These are phyloP conservation scores for Donacobius atricapilla DNA, from an alignment of 2,113 vertebrate genomes.

Conservation along the genomic window DNA sequence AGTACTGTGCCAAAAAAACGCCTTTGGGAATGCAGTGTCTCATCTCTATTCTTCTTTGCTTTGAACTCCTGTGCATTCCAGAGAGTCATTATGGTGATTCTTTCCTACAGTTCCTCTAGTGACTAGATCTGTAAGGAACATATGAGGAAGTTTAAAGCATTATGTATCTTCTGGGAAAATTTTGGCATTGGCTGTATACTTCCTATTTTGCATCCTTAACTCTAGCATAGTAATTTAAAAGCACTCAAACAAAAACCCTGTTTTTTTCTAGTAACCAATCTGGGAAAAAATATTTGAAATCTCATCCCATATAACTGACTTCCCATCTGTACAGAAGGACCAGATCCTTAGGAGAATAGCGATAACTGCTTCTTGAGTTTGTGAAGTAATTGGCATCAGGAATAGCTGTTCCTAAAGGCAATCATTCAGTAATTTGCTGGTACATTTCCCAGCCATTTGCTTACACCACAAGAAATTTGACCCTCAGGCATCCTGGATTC, in stretches of 20 bases:
- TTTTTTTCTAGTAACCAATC: not conserved
- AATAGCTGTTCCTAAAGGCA: conserved; percentile 9
- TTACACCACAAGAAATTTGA: not conserved
- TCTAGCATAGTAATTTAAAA: not conserved
- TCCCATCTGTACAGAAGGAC: not conserved
- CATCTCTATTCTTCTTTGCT: not conserved
- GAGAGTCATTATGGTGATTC: not conserved
- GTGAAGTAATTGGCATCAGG: not conserved
- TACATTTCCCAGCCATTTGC: conserved; percentile 44
- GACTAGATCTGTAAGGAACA: not conserved
- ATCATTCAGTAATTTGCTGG: conserved; percentile 1
- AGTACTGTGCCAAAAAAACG: not conserved
- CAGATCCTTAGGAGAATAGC: not conserved
- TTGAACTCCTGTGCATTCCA: not conserved
- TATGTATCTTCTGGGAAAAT: not conserved
- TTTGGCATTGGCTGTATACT: not conserved
- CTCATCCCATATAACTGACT: not conserved
- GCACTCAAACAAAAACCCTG: not conserved
- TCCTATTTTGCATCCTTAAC: not conserved
- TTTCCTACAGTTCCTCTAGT: not conserved
- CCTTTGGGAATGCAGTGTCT: not conserved
- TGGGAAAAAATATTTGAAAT: not conserved
- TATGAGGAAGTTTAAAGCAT: not conserved
- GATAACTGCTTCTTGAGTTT: not conserved
- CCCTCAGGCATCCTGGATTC: not conserved